Evolutionary conservation across 2,113 vertebrate genomes (phyloP), one percentile per base, ranked within the genome.

Genomic region (Burhinus bistriatus): DNA sequence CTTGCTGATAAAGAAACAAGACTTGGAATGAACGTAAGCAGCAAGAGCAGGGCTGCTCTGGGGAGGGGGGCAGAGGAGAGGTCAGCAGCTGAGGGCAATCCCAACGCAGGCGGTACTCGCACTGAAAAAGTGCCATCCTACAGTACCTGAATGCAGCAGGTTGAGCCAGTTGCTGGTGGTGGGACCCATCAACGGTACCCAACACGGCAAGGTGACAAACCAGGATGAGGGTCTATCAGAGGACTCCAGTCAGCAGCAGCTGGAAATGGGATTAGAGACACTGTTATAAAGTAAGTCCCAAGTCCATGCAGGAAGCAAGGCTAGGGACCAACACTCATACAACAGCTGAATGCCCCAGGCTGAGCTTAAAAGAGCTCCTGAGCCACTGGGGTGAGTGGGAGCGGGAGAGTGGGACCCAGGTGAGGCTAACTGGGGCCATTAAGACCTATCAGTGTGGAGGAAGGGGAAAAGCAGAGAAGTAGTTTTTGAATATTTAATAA

Each of bases 141-240:
- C 45, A 32, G 75, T 64, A 70, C 32, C 47, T 42, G 57, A 42
- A 36, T 0, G 1, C 22, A 42, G 61, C 5, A 13, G 29, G 10
- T 6, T 34, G 44, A 76, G 30, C 5, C 18, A 19, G 11, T 5
- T 8, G 7, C 62, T 51, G 22, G 11, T 6, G 45, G 54, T 6
- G 3, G 44, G 12, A 51, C 38, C 65, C 23, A 19, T 2, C 14
- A 2, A 10, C 21, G 62, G 29, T 30, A 15, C 14, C 54, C 70
- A 47, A 2, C 5, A 8, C 0, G 1, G 26, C 25, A 15, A 42
- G 9, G 6, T 7, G 12, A 64, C 25, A 61, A 77, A 57, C 2
- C 29, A 76, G 58, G 22, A 55, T 8, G 9, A 77, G 3, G 5
- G 5, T 9, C 45, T n/a, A 19, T 5, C 47, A 15, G 44, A 34